Conservation (phyloP, 2,888 invertebrate species). For the Maniola hyperantus region DNA sequence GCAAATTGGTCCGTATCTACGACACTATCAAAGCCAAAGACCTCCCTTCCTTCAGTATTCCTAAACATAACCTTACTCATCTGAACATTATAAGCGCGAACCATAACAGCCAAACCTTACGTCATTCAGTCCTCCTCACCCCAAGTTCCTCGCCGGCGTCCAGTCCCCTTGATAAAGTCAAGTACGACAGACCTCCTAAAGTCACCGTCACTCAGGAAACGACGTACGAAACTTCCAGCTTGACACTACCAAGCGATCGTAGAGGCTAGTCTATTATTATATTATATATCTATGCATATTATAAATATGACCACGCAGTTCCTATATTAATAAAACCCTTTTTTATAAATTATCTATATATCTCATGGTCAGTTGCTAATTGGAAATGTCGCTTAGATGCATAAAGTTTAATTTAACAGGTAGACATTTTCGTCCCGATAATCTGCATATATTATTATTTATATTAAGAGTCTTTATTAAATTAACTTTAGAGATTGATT, state of each 20-base stretch:
- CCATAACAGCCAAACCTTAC: slow-evolving; percentile 42
- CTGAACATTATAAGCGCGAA: slow-evolving; percentile 57
- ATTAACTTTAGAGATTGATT: slow-evolving; percentile 16
- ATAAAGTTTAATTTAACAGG: not conserved
- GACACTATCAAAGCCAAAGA: slow-evolving; percentile 70
- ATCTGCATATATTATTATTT: not conserved
- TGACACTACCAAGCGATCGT: slow-evolving; percentile 39
- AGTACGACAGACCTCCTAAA: slow-evolving; percentile 60
- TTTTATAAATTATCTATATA: slow-evolving; percentile 18
- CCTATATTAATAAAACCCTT: slow-evolving; percentile 35
- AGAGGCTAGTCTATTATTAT: slow-evolving; percentile 41
- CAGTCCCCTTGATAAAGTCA: slow-evolving; percentile 58
- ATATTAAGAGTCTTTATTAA: not conserved
- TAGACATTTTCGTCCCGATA: not conserved
- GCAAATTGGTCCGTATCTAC: slow-evolving; percentile 72
- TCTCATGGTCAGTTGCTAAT: slow-evolving; percentile 22
- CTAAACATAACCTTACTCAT: slow-evolving; percentile 64
- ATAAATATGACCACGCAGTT: slow-evolving; percentile 35
- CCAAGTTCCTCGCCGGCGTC: slow-evolving; percentile 74
- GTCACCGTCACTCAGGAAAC: slow-evolving; percentile 59
- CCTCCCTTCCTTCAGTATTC: slow-evolving; percentile 66
- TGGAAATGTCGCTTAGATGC: not conserved
- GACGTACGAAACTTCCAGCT: slow-evolving; percentile 47
- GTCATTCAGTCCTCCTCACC: slow-evolving; percentile 71
- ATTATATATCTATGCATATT: slow-evolving; percentile 36